Conservation (phyloP, 2,113 vertebrate species). For the Pelodiscus sinensis region DNA sequence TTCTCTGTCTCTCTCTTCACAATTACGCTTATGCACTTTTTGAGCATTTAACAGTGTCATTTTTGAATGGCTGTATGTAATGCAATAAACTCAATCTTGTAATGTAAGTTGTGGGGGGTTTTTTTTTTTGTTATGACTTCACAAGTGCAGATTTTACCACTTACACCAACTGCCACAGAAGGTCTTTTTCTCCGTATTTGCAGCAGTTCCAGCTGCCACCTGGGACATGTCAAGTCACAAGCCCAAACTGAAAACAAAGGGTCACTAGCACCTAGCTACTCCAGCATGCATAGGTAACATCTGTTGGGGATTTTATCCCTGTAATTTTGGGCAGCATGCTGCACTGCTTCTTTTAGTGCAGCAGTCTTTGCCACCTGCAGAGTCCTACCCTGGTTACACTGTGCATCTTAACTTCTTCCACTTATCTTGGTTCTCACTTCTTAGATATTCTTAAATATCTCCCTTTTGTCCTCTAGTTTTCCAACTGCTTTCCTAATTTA, state of each 20-base stretch:
- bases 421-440: not conserved
- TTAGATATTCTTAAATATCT: not conserved
- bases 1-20: not conserved
- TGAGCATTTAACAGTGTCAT: not conserved
- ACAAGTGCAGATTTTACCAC: not conserved
- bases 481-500: not conserved
- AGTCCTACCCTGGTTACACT: not conserved
- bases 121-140: not conserved
- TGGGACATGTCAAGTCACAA: not conserved
- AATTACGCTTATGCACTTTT: no score
- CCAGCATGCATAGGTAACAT: not conserved
- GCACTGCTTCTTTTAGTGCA: not conserved
- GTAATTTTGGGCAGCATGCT: not conserved
- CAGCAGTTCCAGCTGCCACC: not conserved
- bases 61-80: not conserved
- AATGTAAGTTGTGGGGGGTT: not conserved
- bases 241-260: not conserved
- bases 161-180: not conserved
- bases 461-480: not conserved
- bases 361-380: not conserved
- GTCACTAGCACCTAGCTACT: not conserved
- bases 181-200: not conserved
- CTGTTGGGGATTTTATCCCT: not conserved
- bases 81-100: not conserved
- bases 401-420: not conserved